Evolutionary conservation across 1,140 invertebrate species (phyloP).

Genomic region (Nebria ingens): DNA sequence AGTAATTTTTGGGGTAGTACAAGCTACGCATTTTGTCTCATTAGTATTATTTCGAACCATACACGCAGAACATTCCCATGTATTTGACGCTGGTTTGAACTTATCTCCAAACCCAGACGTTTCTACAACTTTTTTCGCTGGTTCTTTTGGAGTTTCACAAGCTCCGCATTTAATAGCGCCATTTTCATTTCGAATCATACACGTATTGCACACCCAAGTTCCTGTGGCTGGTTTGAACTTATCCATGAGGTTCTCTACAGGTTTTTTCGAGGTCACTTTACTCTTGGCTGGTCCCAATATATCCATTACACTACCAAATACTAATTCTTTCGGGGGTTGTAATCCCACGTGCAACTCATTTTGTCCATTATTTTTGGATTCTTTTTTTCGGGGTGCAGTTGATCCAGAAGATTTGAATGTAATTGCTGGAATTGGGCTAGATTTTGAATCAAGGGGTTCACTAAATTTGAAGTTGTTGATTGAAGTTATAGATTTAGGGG

Average conservation of each 20-base stretch:
- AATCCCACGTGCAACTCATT: constrained; percentile 9
- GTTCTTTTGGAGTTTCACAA: constrained; percentile 21
- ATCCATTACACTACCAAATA: constrained; percentile 33
- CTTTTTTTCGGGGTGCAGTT: constrained; percentile 27
- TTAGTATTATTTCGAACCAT: constrained; percentile 43
- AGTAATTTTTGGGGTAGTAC: constrained; percentile 31
- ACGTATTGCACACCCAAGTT: constrained; percentile 48
- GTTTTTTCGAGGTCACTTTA: constrained; percentile 11
- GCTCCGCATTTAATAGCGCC: constrained; percentile 34
- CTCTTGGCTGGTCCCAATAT: constrained; percentile 15
- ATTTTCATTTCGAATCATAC: constrained; percentile 43
- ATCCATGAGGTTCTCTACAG: constrained; percentile 18
- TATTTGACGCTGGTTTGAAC: constrained; percentile 22
- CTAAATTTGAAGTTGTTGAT: constrained; percentile 46
- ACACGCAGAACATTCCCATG: constrained; percentile 47
- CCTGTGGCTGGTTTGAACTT: constrained; percentile 28
- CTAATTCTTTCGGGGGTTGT: constrained; percentile 21
- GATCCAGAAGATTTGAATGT: constrained; percentile 15
- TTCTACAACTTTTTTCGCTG: constrained; percentile 15
- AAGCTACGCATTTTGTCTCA: constrained; percentile 40
- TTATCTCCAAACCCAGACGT: constrained; percentile 16
- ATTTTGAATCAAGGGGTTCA: constrained; percentile 33
- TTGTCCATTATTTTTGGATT: constrained; percentile 20
- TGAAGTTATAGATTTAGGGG: constrained; percentile 27
- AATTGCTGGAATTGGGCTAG: neutral